Conservation (phyloP, 2,888 invertebrate species). For the Ochropleura leucogaster region DNA sequence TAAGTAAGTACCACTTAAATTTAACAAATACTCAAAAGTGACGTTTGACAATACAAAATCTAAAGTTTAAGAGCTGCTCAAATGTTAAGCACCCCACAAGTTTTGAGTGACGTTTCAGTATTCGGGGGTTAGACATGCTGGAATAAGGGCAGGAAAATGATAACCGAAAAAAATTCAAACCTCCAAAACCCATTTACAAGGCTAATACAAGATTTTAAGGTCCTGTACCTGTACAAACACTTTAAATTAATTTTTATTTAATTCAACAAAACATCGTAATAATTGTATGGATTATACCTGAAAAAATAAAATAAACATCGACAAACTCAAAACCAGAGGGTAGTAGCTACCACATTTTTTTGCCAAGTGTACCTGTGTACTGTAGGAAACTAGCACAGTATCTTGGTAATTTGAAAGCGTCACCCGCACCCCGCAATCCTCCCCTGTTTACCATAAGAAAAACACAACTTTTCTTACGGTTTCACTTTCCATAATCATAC, state of each 20-base stretch:
- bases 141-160: too few species aligned
- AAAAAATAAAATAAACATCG: too few species aligned
- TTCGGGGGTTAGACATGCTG: too few species aligned
- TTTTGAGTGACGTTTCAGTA: too few species aligned
- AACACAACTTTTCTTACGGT: conserved; percentile 63
- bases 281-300: too few species aligned
- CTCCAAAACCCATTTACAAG: neutral
- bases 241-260: neutral
- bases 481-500: conserved; percentile 70
- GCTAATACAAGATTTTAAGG: neutral
- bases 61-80: too few species aligned
- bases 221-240: neutral
- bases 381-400: conserved; percentile 76
- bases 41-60: too few species aligned
- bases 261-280: too few species aligned
- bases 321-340: neutral
- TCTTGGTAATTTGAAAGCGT: conserved; percentile 85
- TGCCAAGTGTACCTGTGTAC: conserved; percentile 74
- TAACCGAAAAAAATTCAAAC: neutral
- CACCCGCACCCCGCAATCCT: conserved; percentile 59
- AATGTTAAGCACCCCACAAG: too few species aligned
- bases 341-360: conserved; percentile 15
- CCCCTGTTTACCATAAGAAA: conserved; percentile 54
- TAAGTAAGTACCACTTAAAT: too few species aligned
- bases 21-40: too few species aligned